A percentile compares a stretch with the other conserved stretches of the same genome.
Conservation (phyloP, 2,888 invertebrate species). For the Thumatha senex region DNA sequence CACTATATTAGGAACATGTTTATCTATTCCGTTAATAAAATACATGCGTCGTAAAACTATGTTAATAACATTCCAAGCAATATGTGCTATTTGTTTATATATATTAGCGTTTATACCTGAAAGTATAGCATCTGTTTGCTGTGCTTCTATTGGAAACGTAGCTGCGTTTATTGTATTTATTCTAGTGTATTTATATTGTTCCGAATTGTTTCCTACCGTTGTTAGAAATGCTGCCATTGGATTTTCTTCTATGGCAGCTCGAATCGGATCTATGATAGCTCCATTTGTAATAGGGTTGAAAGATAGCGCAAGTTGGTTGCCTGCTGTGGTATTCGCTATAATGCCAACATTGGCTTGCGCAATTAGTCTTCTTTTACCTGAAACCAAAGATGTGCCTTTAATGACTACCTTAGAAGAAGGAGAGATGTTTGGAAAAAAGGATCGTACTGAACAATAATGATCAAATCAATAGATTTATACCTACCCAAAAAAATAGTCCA, state of each 20-base stretch:
- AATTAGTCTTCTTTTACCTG: constrained; percentile 87
- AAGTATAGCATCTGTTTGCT: constrained; percentile 73
- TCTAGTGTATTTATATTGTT: constrained; percentile 92
- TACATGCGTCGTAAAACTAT: constrained; percentile 87
- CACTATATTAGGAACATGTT: constrained; percentile 82
- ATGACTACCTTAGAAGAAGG: constrained; percentile 93
- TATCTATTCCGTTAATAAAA: constrained; percentile 85
- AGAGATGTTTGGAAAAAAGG: constrained; percentile 83
- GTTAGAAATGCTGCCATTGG: constrained; percentile 94
- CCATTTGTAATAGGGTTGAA: constrained; percentile 89
- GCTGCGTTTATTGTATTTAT: constrained; percentile 93
- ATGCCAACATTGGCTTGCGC: constrained; percentile 82
- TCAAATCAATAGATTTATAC: no score
- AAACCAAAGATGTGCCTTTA: constrained; percentile 89
- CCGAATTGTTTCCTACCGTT: constrained; percentile 95
- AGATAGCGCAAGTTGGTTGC: constrained; percentile 80
- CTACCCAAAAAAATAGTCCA: no score
- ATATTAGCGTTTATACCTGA: constrained; percentile 80
- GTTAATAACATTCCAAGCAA: constrained; percentile 83
- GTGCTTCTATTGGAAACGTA: constrained; percentile 89
- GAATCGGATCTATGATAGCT: constrained; percentile 93
- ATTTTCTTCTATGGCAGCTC: constrained; percentile 92
- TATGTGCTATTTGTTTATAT: constrained; percentile 85
- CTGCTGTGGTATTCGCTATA: constrained; percentile 88
- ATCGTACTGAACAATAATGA: no score